Base-by-base conservation (phyloP, 2,888 invertebrate species). In the Cacoxenus indagator region DNA sequence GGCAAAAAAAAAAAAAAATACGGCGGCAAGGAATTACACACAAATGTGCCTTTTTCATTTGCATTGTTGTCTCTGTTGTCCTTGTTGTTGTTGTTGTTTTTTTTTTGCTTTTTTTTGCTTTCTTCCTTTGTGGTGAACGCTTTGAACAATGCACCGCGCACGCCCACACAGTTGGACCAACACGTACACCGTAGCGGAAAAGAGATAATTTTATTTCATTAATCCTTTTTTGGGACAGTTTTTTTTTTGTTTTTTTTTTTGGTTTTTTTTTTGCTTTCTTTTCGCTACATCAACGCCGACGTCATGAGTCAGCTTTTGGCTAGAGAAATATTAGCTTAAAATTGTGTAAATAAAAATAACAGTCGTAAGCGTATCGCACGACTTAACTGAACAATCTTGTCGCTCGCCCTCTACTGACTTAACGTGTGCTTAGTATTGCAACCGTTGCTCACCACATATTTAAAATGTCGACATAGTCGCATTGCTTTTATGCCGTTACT, bases 191-290 rank as follows among this genome's bases (percentile, higher is more conserved):
- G 74, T 78, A 62, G 73, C 77, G 75, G 72, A 80, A 82, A 83
- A 82, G 83, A 85, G 84, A 84, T 85, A 84, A 85, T 84, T 85
- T 85, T 83, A 85, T 85, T 85, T 84, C 83, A 85, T 84, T 85
- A 85, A 85, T 85, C 85, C 85, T 83, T 84, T 84, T 85, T 84
- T 81, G 83, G 85, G 85, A 85, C 84, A 85, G 82, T 79, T 74
- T 70, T 48, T 45, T 68, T 64, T 67, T 65, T 64, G 66, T 64
- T 62, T 37, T 64, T 68, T 68, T 43, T 61, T 59, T 68, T 74
- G 67, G 69, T 73, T 74, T 64, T 46, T 51, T 65, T n/a, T n/a
- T n/a, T 70, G 66, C 46, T 48, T 57, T 48, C 4, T 48, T 48
- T 17, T 17, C 17, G 4, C n/a, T 2, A 22, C 22, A 22, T 51